phyloP scores from a whole-genome alignment of 2,113 vertebrate genomes.

The Corapipo altera region DNA sequence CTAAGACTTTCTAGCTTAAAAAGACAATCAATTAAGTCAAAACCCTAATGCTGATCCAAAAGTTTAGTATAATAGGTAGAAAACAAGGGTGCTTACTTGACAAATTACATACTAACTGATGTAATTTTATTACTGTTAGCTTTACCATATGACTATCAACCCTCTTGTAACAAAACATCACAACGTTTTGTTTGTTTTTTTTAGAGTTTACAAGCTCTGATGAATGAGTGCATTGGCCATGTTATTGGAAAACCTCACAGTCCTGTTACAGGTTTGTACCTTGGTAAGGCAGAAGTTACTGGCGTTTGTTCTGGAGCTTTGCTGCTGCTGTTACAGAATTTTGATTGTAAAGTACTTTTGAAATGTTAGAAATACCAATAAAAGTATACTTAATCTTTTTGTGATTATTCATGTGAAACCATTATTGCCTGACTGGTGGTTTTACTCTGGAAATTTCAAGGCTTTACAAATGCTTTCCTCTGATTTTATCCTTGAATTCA shows the following conservation, averaged over 20 bases:
- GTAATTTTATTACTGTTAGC: neutral
- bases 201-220: slow-evolving; percentile 94
- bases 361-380: neutral
- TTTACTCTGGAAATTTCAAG: neutral
- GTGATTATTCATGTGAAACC: neutral
- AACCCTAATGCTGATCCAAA: neutral
- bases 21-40: neutral
- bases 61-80: neutral
- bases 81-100: neutral
- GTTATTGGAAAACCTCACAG: slow-evolving; percentile 99
- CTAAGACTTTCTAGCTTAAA: neutral
- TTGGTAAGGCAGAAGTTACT: slow-evolving; percentile 80
- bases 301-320: slow-evolving; percentile 7
- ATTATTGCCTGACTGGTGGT: neutral
- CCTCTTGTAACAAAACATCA: neutral
- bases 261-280: slow-evolving; percentile 93
- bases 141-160: neutral
- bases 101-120: neutral
- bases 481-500: neutral
- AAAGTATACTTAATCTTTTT: neutral
- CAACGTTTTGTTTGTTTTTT: neutral
- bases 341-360: neutral
- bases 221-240: slow-evolving; percentile 99
- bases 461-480: neutral
- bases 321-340: neutral